These are phyloP conservation scores for Chaetorhynchus papuensis DNA, from an alignment of 2,113 vertebrate genomes.

Conservation along the genomic window DNA sequence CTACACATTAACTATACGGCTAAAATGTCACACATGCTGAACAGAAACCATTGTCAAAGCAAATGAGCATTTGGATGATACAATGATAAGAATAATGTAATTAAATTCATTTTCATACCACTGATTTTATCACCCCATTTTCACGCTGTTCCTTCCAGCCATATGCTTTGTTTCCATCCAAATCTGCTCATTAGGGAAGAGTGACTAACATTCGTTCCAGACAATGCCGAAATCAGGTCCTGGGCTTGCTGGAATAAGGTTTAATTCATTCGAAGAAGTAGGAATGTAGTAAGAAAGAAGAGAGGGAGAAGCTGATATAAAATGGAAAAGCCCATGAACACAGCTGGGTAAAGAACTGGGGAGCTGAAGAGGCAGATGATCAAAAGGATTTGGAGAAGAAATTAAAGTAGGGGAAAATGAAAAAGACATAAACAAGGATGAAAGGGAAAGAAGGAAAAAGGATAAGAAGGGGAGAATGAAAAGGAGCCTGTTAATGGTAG, in stretches of 20 bases:
- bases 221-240: not conserved
- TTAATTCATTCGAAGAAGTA: not conserved
- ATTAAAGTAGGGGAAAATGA: slow-evolving; percentile 17
- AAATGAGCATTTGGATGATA: slow-evolving; percentile 42
- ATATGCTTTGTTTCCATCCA: slow-evolving; percentile 51
- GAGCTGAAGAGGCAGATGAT: slow-evolving; percentile 19
- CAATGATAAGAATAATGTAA: slow-evolving; percentile 41
- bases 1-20: not conserved
- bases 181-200: not conserved
- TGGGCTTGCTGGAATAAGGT: not conserved
- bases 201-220: not conserved
- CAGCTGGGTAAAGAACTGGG: slow-evolving; percentile 15
- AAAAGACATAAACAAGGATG: slow-evolving; percentile 54
- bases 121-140: slow-evolving; percentile 41
- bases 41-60: slow-evolving; percentile 8
- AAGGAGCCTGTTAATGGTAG: slow-evolving; percentile 5
- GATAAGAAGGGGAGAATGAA: slow-evolving; percentile 35
- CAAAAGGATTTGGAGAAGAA: slow-evolving; percentile 49
- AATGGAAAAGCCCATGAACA: slow-evolving; percentile 22
- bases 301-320: not conserved
- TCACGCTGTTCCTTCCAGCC: slow-evolving; percentile 17
- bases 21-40: not conserved
- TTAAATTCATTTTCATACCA: slow-evolving; percentile 35
- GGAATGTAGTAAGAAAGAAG: not conserved
- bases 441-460: slow-evolving; percentile 42